Conservation (phyloP, 2,888 invertebrate genomes). For the Caenorhabditis virilis region DNA sequence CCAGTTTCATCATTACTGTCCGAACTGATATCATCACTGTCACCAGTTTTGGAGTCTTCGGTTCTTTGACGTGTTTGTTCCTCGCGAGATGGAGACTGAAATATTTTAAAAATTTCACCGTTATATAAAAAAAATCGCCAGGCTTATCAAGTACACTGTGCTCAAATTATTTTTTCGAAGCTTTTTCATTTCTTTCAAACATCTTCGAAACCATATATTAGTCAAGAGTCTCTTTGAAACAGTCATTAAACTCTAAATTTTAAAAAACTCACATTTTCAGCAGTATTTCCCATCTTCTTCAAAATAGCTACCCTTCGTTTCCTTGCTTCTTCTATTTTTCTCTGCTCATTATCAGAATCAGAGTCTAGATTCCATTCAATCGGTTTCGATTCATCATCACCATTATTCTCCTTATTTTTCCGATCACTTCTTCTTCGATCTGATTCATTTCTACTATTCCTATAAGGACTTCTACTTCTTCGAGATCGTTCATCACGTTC, state of each 20-base stretch:
- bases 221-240: background rate
- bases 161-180: too few species aligned
- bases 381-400: slow-evolving; percentile 14
- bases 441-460: slow-evolving; percentile 9
- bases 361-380: slow-evolving; percentile 52
- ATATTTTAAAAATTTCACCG: background rate
- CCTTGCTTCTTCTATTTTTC: slow-evolving; percentile 56
- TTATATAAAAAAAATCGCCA: background rate
- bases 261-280: slow-evolving; percentile 6
- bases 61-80: background rate
- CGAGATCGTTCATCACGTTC: slow-evolving; percentile 11
- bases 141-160: too few species aligned
- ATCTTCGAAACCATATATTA: background rate
- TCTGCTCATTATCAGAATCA: slow-evolving; percentile 56
- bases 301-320: slow-evolving; percentile 43
- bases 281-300: slow-evolving; percentile 27
- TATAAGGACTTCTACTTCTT: slow-evolving; percentile 13
- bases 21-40: slow-evolving; percentile 16
- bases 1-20: slow-evolving; percentile 38
- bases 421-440: slow-evolving; percentile 2
- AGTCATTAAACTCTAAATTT: background rate
- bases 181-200: slow-evolving; percentile 1
- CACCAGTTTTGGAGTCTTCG: slow-evolving; percentile 4
- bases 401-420: slow-evolving; percentile 11
- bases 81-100: background rate